Base-by-base conservation (phyloP, 2,797 vertebrate species). In the Crocidura indochinensis region DNA sequence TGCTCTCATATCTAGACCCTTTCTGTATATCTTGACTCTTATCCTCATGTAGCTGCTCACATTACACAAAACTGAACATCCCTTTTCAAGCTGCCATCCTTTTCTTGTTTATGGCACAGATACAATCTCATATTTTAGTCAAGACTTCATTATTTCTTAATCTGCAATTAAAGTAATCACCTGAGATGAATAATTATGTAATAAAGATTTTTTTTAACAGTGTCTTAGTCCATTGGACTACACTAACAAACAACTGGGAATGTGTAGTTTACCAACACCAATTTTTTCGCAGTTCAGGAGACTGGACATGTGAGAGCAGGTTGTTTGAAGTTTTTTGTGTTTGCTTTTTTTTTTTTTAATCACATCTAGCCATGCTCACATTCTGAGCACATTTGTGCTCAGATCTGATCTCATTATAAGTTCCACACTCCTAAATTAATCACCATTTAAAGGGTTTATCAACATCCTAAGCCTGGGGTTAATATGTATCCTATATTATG, bases 341-440 rank as follows among this genome's bases (percentile, higher is more conserved):
- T 56, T 56, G 53, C 19, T 56, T 14, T 60, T 60, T 60, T 60
- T 8, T 17, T 60, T 29, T n/a, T n/a, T n/a, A n/a, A 27, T 4
- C 14, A 6, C 8, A 38, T 27, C 14, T 17, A 0, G 0, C 27
- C 1, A 10, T 11, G 27, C 22, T n/a, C 38, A 47, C 29, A 0
- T 1, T 60, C 56, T 20, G 19, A 7, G 19, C 38, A 38, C 38
- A 60, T 60, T 20, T 60, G 19, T 60, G 56, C 11, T 53, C 17
- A 53, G 51, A 53, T 8, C 78, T 10, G 9, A 6, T 26, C 19
- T 47, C 60, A 10, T 24, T 19, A 7, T 10, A 8, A 65, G 47
- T 29, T 22, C 64, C 62, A 46, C 38, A 26, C 47, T 68, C 6
- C 5, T 20, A 29, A 29, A n/a, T 62, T 19, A 53, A 4, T 11